Conservation (phyloP, 2,113 vertebrate species). For the Ornithorhynchus anatinus region DNA sequence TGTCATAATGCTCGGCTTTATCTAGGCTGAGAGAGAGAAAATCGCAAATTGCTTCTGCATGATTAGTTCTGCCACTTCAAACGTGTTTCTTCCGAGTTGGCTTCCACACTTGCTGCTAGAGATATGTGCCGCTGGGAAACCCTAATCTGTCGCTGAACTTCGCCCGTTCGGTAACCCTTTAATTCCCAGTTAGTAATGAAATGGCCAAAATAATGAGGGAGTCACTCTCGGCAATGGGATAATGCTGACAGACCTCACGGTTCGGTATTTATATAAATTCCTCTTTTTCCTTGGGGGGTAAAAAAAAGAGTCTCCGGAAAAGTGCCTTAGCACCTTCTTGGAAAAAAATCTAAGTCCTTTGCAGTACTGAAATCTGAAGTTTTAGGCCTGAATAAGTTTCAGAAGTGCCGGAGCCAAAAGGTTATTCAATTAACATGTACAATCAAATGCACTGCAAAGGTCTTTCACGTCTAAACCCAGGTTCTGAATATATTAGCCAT, state of each 20-base stretch:
- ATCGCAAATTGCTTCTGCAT: constrained; percentile 82
- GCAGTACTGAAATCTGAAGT: not conserved
- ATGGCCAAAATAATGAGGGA: not conserved
- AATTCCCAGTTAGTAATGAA: constrained; percentile 32
- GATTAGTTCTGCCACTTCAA: constrained; percentile 85
- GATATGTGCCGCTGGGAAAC: constrained; percentile 75
- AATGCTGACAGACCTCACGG: too few species aligned
- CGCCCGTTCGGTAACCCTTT: constrained; percentile 75
- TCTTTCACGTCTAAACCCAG: too few species aligned
- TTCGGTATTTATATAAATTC: too few species aligned
- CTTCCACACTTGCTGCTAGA: constrained; percentile 76
- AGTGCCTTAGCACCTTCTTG: not conserved
- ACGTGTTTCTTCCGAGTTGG: constrained; percentile 79
- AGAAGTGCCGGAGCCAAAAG: too few species aligned
- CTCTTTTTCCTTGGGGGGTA: too few species aligned
- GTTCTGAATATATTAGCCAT: not conserved
- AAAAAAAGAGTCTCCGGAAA: too few species aligned
- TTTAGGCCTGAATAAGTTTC: too few species aligned
- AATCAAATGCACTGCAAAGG: too few species aligned
- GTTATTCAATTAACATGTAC: too few species aligned
- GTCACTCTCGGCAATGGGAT: too few species aligned
- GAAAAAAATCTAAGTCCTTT: not conserved
- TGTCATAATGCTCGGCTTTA: constrained; percentile 81
- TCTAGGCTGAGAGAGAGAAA: constrained; percentile 73
- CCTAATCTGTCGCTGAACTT: constrained; percentile 68